Percentiles rank a stretch among this genome's conserved stretches.
phyloP scores from a whole-genome alignment of 2,888 invertebrate genomes.

The Sussaba pulchella region DNA sequence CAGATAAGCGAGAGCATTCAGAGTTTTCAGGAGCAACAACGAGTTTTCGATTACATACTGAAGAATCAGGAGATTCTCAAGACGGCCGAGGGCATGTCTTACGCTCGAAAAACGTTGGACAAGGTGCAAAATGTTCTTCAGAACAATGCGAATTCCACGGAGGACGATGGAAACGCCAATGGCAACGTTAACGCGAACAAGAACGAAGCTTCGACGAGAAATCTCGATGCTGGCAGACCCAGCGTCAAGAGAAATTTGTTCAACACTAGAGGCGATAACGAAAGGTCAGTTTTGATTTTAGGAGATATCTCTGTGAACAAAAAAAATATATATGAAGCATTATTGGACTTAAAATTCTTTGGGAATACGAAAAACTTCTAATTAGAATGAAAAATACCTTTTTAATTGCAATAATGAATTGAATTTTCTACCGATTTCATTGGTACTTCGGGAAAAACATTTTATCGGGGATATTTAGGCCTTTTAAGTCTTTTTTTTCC shows the following conservation, averaged over 20 bases:
- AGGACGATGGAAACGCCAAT: slow-evolving; percentile 17
- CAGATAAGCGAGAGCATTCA: slow-evolving; percentile 79
- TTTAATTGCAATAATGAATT: no score
- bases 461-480: neutral
- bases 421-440: no score
- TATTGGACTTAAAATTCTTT: no score
- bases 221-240: slow-evolving; percentile 51
- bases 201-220: slow-evolving; percentile 57
- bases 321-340: no score
- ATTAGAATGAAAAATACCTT: no score
- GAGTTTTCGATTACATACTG: slow-evolving; percentile 79
- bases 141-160: slow-evolving; percentile 34
- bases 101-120: slow-evolving; percentile 72
- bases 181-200: slow-evolving; percentile 53
- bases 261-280: slow-evolving; percentile 76
- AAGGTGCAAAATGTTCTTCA: slow-evolving; percentile 54
- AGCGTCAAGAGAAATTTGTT: slow-evolving; percentile 78
- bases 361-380: no score
- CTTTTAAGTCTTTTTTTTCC: neutral
- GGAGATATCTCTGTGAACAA: no score
- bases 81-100: slow-evolving; percentile 72
- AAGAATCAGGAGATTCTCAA: slow-evolving; percentile 75
- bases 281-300: slow-evolving; percentile 66
- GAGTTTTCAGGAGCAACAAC: slow-evolving; percentile 81
- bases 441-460: no score